phyloP scores from a whole-genome alignment of 2,797 vertebrate species.

The Phylloscopus collybita region DNA sequence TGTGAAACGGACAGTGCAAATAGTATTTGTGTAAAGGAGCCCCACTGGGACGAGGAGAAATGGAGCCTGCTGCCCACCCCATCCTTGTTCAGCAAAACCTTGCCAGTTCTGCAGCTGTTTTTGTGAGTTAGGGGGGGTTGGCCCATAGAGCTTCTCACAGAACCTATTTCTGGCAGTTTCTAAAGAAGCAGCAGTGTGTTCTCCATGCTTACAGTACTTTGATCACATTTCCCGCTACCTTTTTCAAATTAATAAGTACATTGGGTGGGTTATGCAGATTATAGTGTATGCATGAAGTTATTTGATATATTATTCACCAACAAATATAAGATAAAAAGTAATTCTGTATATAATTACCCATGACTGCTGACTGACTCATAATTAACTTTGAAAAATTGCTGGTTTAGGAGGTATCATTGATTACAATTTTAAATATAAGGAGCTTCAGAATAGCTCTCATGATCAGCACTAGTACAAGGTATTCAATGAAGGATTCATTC shows the following conservation, averaged over 20 bases:
- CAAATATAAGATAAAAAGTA: conserved; percentile 52
- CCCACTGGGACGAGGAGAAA: neutral
- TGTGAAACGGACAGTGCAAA: conserved; percentile 13
- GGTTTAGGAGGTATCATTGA: conserved; percentile 58
- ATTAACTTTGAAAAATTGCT: conserved; percentile 67
- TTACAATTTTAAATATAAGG: conserved; percentile 58
- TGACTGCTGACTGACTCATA: conserved; percentile 59
- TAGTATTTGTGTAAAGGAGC: conserved; percentile 17
- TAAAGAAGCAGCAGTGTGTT: neutral
- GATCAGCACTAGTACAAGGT: conserved; percentile 39
- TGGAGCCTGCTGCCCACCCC: neutral
- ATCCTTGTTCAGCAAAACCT: neutral
- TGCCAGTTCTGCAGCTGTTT: neutral
- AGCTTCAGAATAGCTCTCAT: conserved; percentile 43
- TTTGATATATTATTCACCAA: conserved; percentile 53
- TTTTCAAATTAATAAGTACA: neutral
- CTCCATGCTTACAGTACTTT: neutral
- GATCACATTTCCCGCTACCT: neutral
- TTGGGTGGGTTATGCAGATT: conserved; percentile 38
- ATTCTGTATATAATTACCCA: conserved; percentile 56
- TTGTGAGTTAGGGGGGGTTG: neutral
- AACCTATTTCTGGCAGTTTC: neutral
- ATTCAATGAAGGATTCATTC: conserved; percentile 59
- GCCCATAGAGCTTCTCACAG: neutral
- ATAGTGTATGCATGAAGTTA: neutral